Conservation (phyloP, 2,797 vertebrate genomes). For the Alcedo quadribrachys region DNA sequence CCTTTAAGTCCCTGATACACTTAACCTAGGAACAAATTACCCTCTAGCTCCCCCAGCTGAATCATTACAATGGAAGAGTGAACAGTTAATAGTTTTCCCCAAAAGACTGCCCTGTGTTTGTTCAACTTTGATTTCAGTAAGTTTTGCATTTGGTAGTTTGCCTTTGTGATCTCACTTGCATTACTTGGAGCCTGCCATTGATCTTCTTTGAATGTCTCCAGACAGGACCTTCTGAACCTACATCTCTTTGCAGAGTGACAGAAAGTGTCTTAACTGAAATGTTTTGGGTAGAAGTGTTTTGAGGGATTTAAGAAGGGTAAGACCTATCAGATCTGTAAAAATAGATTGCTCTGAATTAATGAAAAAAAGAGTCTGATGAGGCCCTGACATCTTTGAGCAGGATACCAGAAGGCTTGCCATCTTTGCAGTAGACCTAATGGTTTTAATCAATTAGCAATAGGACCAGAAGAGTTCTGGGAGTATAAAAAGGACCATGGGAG, state of each 20-base stretch:
- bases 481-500: not conserved
- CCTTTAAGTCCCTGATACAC: not conserved
- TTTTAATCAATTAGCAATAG: not conserved
- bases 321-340: not conserved
- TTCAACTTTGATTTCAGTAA: not conserved
- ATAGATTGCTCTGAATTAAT: not conserved
- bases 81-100: not conserved
- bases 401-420: not conserved
- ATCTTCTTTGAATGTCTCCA: not conserved
- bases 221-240: not conserved
- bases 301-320: not conserved
- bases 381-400: not conserved
- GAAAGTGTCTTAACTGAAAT: not conserved
- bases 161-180: not conserved
- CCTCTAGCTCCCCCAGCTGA: slow-evolving; percentile 71
- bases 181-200: not conserved
- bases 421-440: not conserved
- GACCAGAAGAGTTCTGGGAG: not conserved
- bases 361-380: not conserved
- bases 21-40: slow-evolving; percentile 55
- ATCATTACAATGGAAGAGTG: slow-evolving; percentile 11
- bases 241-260: not conserved
- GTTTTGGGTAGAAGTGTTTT: not conserved
- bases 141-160: not conserved
- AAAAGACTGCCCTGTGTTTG: not conserved